A percentile compares a stretch with the other conserved stretches of the same genome.
phyloP scores from a whole-genome alignment of 2,113 vertebrate genomes.

The Redunca redunca region DNA sequence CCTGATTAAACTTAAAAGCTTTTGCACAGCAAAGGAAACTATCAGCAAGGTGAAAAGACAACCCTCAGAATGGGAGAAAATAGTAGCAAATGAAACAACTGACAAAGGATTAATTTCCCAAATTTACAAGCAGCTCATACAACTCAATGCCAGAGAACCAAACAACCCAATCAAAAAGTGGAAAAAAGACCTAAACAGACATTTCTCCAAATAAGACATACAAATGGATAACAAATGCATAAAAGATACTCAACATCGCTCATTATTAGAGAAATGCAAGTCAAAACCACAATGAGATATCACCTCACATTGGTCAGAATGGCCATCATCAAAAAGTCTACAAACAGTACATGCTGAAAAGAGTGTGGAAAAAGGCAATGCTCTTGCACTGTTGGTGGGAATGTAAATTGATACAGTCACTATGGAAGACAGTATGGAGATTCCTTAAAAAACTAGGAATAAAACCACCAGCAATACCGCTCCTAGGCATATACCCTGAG shows the following conservation, averaged over 20 bases:
- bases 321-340: neutral
- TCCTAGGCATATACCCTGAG: neutral
- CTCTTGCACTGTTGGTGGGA: neutral
- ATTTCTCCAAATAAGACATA: neutral
- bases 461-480: neutral
- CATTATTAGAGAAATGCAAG: neutral
- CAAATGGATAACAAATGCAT: neutral
- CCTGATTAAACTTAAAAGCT: neutral
- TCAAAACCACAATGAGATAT: neutral
- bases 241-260: neutral
- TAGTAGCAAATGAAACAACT: neutral
- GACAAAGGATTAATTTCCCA: neutral
- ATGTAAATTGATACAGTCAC: neutral
- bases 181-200: neutral
- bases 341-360: neutral
- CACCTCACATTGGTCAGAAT: neutral
- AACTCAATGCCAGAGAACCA: neutral
- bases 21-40: neutral
- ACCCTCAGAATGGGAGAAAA: neutral
- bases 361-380: neutral
- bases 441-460: neutral
- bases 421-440: neutral
- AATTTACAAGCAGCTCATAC: neutral
- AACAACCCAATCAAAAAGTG: neutral
- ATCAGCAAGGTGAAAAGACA: neutral